Evolutionary conservation across 37 sponge, comb jelly and placozoan genomes (phyloP), one percentile per base, ranked within the genome.

Genomic region (Amphimedon queenslandica): DNA sequence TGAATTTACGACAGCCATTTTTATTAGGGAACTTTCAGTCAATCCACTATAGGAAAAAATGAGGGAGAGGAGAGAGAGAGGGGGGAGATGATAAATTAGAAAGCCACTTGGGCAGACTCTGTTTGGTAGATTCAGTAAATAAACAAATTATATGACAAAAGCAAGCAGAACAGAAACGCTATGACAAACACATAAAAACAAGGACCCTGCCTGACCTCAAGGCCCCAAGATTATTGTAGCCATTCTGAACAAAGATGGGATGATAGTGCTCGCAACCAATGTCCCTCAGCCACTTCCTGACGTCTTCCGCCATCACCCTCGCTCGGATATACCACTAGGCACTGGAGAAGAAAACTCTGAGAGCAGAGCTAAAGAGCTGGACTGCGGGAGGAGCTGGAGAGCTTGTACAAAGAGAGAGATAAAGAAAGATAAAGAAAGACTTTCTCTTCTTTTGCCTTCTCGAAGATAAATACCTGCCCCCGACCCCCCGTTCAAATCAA

Each of bases 251-350:
- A 24, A 84, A 72, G 5, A 84, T 23, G 23, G 68, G 67, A 37
- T 51, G 27, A 33, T 84, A 84, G 25, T 77, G 77, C 31, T 77
- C 84, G 34, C 69, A 38, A 10, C 84, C 84, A 8, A 84, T 20
- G 32, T 61, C 65, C 1, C 71, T 35, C 32, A 84, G 57, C 78
- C 77, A 84, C 30, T 29, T 25, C 10, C 73, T 53, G 3, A 84
- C 74, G 40, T n/a, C 65, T 27, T 64, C 30, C 23, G 40, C 75
- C 35, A 73, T 63, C 3, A 25, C 24, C 23, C 23, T 57, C 56
- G 32, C 53, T 24, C 28, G 43, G 53, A 30, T 2, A 25, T 34
- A 42, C 72, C 21, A n/a, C 5, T n/a, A 24, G 23, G 13, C 20
- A 21, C 55, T 21, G 24, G 35, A 23, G 2, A 30, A 66, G 33